Evolutionary conservation across 2,888 invertebrate genomes (phyloP), one percentile per base, ranked within the genome.

Genomic region (Tipula lateralis): DNA sequence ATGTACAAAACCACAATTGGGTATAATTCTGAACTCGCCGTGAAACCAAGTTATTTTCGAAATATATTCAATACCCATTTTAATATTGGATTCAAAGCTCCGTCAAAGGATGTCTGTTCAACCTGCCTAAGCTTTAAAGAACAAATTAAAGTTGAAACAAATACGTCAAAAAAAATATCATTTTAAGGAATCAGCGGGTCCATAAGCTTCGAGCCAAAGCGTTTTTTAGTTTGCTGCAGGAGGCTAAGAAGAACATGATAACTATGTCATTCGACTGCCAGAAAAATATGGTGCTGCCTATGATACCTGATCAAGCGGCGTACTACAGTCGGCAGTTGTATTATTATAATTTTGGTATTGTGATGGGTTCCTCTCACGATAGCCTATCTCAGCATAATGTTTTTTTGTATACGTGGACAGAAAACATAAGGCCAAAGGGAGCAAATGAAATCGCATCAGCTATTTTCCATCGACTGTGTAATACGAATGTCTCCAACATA

Each of bases 361-460:
- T 83, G 24, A 5, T 36, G n/a, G 83, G 84, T 24, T 29, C 80
- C 7, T 24, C 24, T 24, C 80, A 80, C 13, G 6, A 24, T 12
- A 86, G 7, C 4, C 2, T 80, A 80, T 29, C 1, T 1, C 24
- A 7, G 5, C 24, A 80, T 4, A 80, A 80, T 29, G 80, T 80
- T 24, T 80, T n/a, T 80, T 24, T 80, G 6, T 80, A 80, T 24
- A 9, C 24, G 2, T 80, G 80, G 80, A 80, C 1, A 19, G 88
- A 88, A 87, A 86, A 87, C 85, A 84, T 87, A 84, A 86, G 84
- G 85, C 81, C 84, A 19, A 88, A 89, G 86, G 87, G 87, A n/a
- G 87, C 88, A 7, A 87, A 88, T 85, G 86, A 88, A 86, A 88
- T 89, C 83, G 85, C 87, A 6, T 88, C 88, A 9, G 87, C 87